phyloP scores from a whole-genome alignment of 2,797 vertebrate genomes.

The Stomatorhinus walkeri region DNA sequence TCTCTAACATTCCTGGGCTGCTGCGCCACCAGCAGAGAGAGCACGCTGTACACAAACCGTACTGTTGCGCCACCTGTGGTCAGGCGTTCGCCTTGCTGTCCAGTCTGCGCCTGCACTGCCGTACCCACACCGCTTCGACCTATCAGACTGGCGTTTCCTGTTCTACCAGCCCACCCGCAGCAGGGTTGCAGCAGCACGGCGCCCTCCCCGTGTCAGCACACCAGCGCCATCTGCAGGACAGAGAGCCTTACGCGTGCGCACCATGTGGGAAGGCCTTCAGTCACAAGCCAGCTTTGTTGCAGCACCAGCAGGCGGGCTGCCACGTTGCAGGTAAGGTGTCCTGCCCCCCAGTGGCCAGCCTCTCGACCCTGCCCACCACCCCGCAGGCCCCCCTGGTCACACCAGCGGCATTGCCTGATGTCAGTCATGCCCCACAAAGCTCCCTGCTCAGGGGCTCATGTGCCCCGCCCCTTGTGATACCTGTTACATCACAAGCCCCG shows the following conservation, averaged over 20 bases:
- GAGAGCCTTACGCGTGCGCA: slow-evolving; percentile 53
- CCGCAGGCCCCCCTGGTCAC: neutral
- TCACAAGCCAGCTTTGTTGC: slow-evolving; percentile 58
- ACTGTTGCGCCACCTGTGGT: slow-evolving; percentile 50
- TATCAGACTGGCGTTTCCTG: slow-evolving; percentile 31
- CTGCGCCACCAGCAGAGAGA: slow-evolving; percentile 47
- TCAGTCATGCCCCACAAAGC: neutral
- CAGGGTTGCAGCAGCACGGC: neutral
- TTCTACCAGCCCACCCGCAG: slow-evolving; percentile 29
- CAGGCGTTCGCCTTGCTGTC: slow-evolving; percentile 55
- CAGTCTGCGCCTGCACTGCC: slow-evolving; percentile 53
- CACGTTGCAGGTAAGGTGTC: slow-evolving; percentile 27
- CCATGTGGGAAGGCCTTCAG: slow-evolving; percentile 56
- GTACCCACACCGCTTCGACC: slow-evolving; percentile 1
- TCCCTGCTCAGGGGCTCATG: neutral
- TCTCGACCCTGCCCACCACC: neutral
- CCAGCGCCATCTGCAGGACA: slow-evolving; percentile 42
- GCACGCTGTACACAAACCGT: slow-evolving; percentile 52
- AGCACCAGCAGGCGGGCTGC: slow-evolving; percentile 59
- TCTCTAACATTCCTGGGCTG: slow-evolving; percentile 38
- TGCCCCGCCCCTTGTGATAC: neutral
- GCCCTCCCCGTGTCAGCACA: slow-evolving; percentile 21
- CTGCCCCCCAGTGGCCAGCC: neutral
- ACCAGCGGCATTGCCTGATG: neutral
- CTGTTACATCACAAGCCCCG: neutral